phyloP scores from a whole-genome alignment of 53 echinoderm and acorn worm species.

The Echinarachnius parma region DNA sequence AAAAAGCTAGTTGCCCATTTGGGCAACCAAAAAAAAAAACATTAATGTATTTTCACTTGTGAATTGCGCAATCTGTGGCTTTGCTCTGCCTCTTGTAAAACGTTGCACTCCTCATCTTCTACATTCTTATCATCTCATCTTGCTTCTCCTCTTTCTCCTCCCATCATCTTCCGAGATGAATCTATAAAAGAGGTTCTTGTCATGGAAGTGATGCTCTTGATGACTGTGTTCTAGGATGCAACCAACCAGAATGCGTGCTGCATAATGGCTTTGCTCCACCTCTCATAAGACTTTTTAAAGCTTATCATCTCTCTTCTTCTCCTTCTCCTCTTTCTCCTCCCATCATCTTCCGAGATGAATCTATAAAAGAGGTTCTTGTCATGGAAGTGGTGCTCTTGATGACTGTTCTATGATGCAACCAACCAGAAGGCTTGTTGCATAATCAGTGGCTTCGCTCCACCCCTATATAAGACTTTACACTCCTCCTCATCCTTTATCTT shows the following conservation, averaged over 20 bases:
- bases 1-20: too few species aligned
- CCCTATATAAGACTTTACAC: too few species aligned
- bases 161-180: constrained; percentile 19
- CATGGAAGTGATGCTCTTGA: constrained; percentile 60
- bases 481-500: too few species aligned
- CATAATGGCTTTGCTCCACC: constrained; percentile 54
- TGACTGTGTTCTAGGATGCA: constrained; percentile 57
- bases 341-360: constrained; percentile 17
- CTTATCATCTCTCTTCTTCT: too few species aligned
- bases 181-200: constrained; percentile 31
- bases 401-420: constrained; percentile 60
- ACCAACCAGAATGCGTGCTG: constrained; percentile 59
- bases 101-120: too few species aligned
- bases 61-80: too few species aligned
- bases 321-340: not conserved
- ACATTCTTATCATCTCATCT: too few species aligned
- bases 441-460: constrained; percentile 55
- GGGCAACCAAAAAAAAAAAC: too few species aligned
- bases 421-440: constrained; percentile 59
- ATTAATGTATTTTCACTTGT: too few species aligned
- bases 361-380: constrained; percentile 42
- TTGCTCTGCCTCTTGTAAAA: too few species aligned
- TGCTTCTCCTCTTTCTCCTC: too few species aligned
- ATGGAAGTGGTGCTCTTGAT: constrained; percentile 59
- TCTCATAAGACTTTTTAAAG: too few species aligned